Base-by-base conservation (phyloP, 2,113 vertebrate genomes). In the Hippocampus zosterae region DNA sequence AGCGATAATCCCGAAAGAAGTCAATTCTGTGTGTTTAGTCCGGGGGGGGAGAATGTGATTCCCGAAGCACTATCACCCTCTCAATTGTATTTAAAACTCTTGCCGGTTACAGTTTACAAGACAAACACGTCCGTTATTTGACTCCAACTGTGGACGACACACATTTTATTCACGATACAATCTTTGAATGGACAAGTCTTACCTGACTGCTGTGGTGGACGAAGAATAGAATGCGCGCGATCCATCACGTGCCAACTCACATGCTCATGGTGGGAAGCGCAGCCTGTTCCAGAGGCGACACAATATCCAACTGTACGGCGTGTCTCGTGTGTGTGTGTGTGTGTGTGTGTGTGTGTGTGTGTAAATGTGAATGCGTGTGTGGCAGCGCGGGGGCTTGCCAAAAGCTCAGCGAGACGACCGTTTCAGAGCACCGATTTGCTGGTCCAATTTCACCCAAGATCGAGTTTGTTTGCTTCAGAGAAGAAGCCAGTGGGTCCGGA, bases 191-290 rank as follows among this genome's bases (percentile, higher is more conserved):
- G 8, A 42, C 7, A 18, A 65, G 41, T 46, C 42, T 65, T 65
- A 65, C 63, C 63, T 25, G n/a, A 3, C 25, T 18, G 63, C 23
- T 65, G 41, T 10, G 21, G 37, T 23, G 62, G 62, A 64, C 10
- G 62, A 46, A 1, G 44, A 48, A 15, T 8, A 52, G 44, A 16
- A 23, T 27, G 23, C 41, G 40, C 40, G 5, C n/a, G 62, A 2
- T 3, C 15, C 44, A 48, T 73, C 74, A 72, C 69, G 44, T 69
- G 74, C 73, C 55, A 67, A 29, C 40, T 21, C n/a, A 44, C 21
- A 16, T 19, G 6, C 53, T 40, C 53, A 27, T 23, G 25, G 60
- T 33, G 44, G 12, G 12, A 23, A 65, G 41, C 37, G 15, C 19
- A 67, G 63, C 44, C 48, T 65, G 23, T 65, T 25, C 63, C 27